Conservation (phyloP, 2,888 invertebrate species). For the Tetrapedia diversipes region DNA sequence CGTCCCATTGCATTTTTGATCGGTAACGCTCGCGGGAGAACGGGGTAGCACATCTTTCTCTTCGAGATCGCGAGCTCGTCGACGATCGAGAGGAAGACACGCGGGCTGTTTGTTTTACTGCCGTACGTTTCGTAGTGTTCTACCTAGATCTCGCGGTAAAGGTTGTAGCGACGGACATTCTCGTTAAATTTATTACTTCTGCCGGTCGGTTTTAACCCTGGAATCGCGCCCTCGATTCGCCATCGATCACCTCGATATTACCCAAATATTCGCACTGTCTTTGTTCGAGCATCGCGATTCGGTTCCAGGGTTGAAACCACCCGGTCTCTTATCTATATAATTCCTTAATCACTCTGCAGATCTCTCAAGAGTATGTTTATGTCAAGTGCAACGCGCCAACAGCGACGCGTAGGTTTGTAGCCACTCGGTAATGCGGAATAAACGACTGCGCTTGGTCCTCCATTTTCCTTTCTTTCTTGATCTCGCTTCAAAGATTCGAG, state of each 20-base stretch:
- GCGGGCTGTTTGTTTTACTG: slow-evolving; percentile 33
- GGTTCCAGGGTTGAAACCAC: slow-evolving; percentile 50
- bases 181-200: slow-evolving; percentile 22
- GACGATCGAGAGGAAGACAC: slow-evolving; percentile 6
- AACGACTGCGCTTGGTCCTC: slow-evolving; percentile 18
- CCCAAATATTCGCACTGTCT: background rate
- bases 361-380: slow-evolving; percentile 64
- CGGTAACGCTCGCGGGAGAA: slow-evolving; percentile 49
- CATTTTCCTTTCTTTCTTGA: slow-evolving; percentile 14
- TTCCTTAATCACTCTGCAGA: slow-evolving; percentile 53
- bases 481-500: slow-evolving; percentile 7
- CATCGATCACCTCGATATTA: background rate
- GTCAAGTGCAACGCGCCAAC: slow-evolving; percentile 38
- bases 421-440: slow-evolving; percentile 30
- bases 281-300: background rate
- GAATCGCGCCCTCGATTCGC: background rate
- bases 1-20: slow-evolving; percentile 65
- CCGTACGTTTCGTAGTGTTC: slow-evolving; percentile 52
- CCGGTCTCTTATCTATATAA: slow-evolving; percentile 36
- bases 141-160: slow-evolving; percentile 55
- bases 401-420: slow-evolving; percentile 22
- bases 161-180: slow-evolving; percentile 42
- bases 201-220: slow-evolving; percentile 33
- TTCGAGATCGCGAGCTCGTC: background rate
- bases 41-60: slow-evolving; percentile 34